Evolutionary conservation across 2,888 invertebrate species (phyloP).

Genomic region (Epinotia ramella): DNA sequence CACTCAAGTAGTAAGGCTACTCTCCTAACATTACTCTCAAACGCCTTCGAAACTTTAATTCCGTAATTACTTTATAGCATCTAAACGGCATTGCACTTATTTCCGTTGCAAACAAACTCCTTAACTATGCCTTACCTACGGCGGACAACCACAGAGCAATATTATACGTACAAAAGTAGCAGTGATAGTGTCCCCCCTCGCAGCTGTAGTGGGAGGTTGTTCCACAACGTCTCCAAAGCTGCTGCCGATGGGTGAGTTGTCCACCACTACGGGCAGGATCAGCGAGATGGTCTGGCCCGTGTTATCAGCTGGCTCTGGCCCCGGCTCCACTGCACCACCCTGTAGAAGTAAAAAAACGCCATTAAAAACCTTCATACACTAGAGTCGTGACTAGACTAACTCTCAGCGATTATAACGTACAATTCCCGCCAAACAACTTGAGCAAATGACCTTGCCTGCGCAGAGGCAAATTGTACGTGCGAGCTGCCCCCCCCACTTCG

Average conservation of each 20-base stretch:
- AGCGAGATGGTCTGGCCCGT: conserved; percentile 89
- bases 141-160: neutral
- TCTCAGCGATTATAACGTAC: neutral
- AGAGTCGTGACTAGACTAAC: neutral
- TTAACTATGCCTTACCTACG: neutral
- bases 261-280: conserved; percentile 90
- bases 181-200: conserved; percentile 87
- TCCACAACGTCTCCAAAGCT: conserved; percentile 89
- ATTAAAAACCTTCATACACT: neutral
- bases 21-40: too few relatives aligned
- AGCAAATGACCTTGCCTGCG: too few relatives aligned
- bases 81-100: too few relatives aligned
- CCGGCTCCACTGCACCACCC: conserved; percentile 80
- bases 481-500: too few relatives aligned
- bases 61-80: too few relatives aligned
- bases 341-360: conserved; percentile 51
- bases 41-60: too few relatives aligned
- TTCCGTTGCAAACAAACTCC: too few relatives aligned
- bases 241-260: conserved; percentile 87
- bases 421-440: too few relatives aligned
- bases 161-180: conserved; percentile 88
- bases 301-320: conserved; percentile 90
- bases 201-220: conserved; percentile 87
- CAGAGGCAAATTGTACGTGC: too few relatives aligned
- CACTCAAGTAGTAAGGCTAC: too few relatives aligned